These are phyloP conservation scores for Thamnaconus septentrionalis DNA, from an alignment of 2,113 vertebrate species.

Conservation along the genomic window DNA sequence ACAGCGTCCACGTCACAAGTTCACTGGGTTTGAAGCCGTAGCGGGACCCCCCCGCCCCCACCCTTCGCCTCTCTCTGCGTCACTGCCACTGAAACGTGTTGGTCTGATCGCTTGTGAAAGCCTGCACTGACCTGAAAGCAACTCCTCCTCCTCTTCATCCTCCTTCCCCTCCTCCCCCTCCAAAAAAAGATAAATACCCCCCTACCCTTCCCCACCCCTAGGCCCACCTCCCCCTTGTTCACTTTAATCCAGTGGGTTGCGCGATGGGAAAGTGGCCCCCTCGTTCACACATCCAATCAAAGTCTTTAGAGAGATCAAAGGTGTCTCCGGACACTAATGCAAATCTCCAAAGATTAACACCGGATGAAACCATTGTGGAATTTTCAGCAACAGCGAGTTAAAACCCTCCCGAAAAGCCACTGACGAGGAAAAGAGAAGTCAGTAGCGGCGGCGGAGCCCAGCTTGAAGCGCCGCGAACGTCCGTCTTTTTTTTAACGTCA, in stretches of 20 bases:
- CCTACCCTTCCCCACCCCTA: conserved; percentile 1
- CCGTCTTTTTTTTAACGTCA: conserved; percentile 10
- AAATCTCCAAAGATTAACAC: conserved; percentile 77
- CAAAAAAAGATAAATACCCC: conserved; percentile 70
- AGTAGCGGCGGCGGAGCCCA: conserved; percentile 30
- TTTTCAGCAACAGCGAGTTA: conserved; percentile 66
- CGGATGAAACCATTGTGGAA: conserved; percentile 72
- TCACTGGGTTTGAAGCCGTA: conserved; percentile 66
- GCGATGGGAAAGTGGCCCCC: conserved; percentile 72
- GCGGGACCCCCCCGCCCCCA: conserved; percentile 36
- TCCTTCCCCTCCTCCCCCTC: background rate
- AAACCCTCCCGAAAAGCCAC: conserved; percentile 49
- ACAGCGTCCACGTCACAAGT: conserved; percentile 41
- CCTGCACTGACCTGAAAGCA: conserved; percentile 68
- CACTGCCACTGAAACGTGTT: conserved; percentile 63
- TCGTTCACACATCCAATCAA: conserved; percentile 73
- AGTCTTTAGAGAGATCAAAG: conserved; percentile 78
- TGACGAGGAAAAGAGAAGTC: conserved; percentile 48
- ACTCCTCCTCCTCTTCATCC: conserved; percentile 12
- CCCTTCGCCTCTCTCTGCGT: conserved; percentile 44
- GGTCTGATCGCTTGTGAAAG: conserved; percentile 70
- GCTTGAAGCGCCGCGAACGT: conserved; percentile 32
- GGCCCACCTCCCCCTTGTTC: no score
- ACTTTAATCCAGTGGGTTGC: conserved; percentile 54
- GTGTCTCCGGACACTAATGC: conserved; percentile 76